Evolutionary conservation across 2,797 vertebrate species (phyloP), one percentile per base, ranked within the genome.

Genomic region (Erpetoichthys calabaricus): DNA sequence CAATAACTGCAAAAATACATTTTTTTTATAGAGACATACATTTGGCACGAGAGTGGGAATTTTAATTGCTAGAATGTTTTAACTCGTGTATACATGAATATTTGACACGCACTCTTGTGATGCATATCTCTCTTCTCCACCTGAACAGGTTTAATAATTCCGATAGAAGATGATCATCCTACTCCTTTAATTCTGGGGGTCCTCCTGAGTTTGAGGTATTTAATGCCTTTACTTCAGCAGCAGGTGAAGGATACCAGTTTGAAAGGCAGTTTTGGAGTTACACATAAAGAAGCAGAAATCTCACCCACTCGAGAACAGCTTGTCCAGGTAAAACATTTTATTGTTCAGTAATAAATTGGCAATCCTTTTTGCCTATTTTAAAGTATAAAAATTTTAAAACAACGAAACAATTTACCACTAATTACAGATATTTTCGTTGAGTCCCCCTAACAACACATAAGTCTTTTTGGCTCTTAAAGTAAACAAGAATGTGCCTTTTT

Each of bases 211-310:
- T 76, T 99, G 10, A 87, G 96, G 47, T 97, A 94, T 75, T 75
- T 99, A 67, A 89, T 96, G 78, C 96, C 96, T 62, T 82, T 94
- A 67, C 82, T 99, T 57, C 93, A 97, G 80, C 93, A 96, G 71
- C 92, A 98, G 67, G 90, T 91, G 58, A 89, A 91, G 72, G 92
- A 91, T 72, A 89, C 82, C 49, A 95, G 94, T 71, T 81, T 99
- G 60, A 97, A 96, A 73, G 96, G 94, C 68, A 99, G 96, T 76
- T 98, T 99, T 45, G 95, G 95, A 2, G 88, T 96, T 62, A 95
- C 86, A 51, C 85, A 82, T 64, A 98, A 96, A 64, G 96, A 99
- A 73, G 82, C 89, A 1, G 95, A 99, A 45, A 75, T 97, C 46
- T 91, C 89, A 25, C 94, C 94, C n/a, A 89, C 95, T 9, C 74